These are phyloP conservation scores for Escarpia spicata DNA, from an alignment of 2,888 invertebrate genomes.

Conservation along the genomic window DNA sequence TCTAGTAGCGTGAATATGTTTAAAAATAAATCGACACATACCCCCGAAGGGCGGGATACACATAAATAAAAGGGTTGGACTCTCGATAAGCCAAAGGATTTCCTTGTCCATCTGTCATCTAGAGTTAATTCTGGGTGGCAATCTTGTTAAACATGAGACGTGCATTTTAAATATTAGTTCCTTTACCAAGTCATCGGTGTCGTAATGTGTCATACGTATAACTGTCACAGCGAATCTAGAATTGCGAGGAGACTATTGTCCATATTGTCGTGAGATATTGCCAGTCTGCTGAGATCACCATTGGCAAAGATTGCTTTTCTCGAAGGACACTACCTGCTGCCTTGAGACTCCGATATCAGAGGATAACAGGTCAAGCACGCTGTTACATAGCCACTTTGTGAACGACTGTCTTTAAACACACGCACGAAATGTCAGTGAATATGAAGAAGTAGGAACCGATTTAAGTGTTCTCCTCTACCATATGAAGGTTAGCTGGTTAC, in stretches of 20 bases:
- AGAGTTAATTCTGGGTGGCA: too few species aligned
- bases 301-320: background rate
- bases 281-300: background rate
- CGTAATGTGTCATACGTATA: background rate
- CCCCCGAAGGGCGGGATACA: too few species aligned
- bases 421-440: background rate
- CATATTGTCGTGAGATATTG: background rate
- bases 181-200: background rate
- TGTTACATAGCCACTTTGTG: background rate
- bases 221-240: background rate
- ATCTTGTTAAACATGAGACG: background rate
- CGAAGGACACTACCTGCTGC: background rate
- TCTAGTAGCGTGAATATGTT: too few species aligned
- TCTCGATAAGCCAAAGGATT: too few species aligned
- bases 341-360: background rate
- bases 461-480: too few species aligned
- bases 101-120: too few species aligned
- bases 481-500: too few species aligned
- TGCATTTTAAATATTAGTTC: background rate
- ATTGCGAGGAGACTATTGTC: too few species aligned
- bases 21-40: too few species aligned
- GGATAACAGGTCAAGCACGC: background rate
- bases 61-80: too few species aligned
- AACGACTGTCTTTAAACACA: background rate
- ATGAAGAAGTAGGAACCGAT: too few species aligned